A percentile compares a stretch with the other conserved stretches of the same genome.
phyloP scores from a whole-genome alignment of 2,797 vertebrate species.

The Scyliorhinus canicula region DNA sequence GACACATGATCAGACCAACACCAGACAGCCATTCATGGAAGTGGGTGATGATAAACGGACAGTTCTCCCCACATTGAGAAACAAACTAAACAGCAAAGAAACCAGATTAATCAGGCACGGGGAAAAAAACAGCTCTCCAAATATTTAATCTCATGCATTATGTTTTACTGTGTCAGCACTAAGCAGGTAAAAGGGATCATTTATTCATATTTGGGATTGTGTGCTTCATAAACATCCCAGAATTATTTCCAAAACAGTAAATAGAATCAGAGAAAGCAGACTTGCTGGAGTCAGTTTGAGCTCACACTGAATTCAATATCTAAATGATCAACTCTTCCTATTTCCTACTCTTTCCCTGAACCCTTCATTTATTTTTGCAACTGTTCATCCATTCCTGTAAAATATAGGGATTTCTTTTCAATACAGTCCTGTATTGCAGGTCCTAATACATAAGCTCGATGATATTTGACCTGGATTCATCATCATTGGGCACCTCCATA shows the following conservation, averaged over 20 bases:
- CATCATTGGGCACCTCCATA: not conserved
- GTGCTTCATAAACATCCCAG: not conserved
- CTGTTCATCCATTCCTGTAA: not conserved
- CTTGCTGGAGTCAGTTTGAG: not conserved
- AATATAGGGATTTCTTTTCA: not conserved
- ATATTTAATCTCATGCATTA: not conserved
- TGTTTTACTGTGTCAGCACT: not conserved
- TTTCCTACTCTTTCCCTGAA: not conserved
- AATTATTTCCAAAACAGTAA: not conserved
- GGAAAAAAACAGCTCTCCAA: not conserved
- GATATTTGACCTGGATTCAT: not conserved
- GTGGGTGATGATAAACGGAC: constrained; percentile 75
- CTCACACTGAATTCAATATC: not conserved
- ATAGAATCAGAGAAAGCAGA: not conserved
- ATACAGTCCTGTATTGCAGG: no score
- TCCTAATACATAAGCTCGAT: no score
- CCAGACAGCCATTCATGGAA: constrained; percentile 93
- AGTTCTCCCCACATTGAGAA: constrained; percentile 72
- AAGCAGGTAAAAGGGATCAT: not conserved
- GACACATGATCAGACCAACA: constrained; percentile 75
- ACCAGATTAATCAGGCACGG: not conserved
- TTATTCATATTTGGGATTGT: not conserved
- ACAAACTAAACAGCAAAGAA: constrained; percentile 60
- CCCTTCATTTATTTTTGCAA: not conserved
- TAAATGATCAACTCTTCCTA: not conserved